These are phyloP conservation scores for Apaloderma vittatum DNA, from an alignment of 2,113 vertebrate species.

Conservation along the genomic window DNA sequence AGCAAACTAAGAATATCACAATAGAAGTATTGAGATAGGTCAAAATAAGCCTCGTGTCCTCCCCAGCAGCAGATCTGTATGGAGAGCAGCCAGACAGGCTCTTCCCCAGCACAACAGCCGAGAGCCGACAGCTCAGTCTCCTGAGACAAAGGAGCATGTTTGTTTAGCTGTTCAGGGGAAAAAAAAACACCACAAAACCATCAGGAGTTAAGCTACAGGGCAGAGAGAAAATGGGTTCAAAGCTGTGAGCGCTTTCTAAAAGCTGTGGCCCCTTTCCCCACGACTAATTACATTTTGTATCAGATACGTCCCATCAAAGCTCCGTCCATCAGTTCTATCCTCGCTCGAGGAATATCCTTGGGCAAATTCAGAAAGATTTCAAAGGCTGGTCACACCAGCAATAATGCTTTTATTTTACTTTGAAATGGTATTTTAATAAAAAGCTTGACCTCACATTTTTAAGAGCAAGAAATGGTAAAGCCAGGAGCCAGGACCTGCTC, in stretches of 20 bases:
- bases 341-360: not conserved
- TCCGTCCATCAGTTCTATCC: not conserved
- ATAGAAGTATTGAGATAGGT: not conserved
- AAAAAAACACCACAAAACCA: not conserved
- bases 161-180: not conserved
- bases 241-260: not conserved
- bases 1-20: not conserved
- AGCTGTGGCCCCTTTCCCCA: not conserved
- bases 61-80: not conserved
- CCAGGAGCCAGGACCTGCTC: not conserved
- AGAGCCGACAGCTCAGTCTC: not conserved
- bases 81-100: not conserved
- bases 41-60: not conserved
- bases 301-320: not conserved
- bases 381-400: not conserved
- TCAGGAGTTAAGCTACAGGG: not conserved
- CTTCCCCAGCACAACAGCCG: accelerated
- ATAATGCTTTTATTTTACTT: not conserved
- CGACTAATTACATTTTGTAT: not conserved
- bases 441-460: not conserved
- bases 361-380: not conserved
- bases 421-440: not conserved
- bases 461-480: not conserved
- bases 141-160: not conserved
- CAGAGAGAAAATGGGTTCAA: not conserved